Base-by-base conservation (phyloP, 2,113 vertebrate species). In the Pavo muticus region DNA sequence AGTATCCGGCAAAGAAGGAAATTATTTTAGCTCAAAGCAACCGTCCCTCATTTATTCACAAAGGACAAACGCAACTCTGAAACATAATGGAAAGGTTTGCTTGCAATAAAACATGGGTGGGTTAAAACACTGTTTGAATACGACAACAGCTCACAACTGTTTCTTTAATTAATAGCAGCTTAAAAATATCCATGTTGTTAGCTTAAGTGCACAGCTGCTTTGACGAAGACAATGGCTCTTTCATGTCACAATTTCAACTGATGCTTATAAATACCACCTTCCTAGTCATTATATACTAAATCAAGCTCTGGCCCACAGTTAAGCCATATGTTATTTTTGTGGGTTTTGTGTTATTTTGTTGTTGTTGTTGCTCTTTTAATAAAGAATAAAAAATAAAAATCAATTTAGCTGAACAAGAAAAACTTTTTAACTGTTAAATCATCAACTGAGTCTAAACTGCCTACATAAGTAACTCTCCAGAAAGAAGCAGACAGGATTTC, bases 181-280 rank as follows among this genome's bases (percentile, higher is more conserved):
- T 67, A 30, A 47, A 69, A 88, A 88, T 79, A 65, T 37, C 35
- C 47, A 35, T 67, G 42, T 32, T 61, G 35, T 39, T 57, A 56
- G 65, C 72, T 67, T 32, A 90, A 77, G 45, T 74, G 42, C 4
- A 21, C 47, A 97, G 94, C 87, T 94, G 86, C 83, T 94, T 68
- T 74, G 67, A 88, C 76, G 47, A 91, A 87, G 90, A 97, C 92
- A 95, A 95, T 76, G 48, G 84, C 47, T 93, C 95, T 96, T 97
- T 97, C 84, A 88, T 93, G 87, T 84, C 74, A 80, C 75, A 56
- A 16, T 45, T 70, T 67, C 76, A 93, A 67, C 1, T 16, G 69
- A 90, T 47, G 83, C 74, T 29, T 84, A 52, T 45, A 91, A 91
- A 44, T 25, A 63, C 64, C 47, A 64, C 39, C 64, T 56, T 84